These are phyloP conservation scores for Eucidaris tribuloides DNA, from an alignment of 35 echinoderm and acorn worm genomes.

Conservation along the genomic window DNA sequence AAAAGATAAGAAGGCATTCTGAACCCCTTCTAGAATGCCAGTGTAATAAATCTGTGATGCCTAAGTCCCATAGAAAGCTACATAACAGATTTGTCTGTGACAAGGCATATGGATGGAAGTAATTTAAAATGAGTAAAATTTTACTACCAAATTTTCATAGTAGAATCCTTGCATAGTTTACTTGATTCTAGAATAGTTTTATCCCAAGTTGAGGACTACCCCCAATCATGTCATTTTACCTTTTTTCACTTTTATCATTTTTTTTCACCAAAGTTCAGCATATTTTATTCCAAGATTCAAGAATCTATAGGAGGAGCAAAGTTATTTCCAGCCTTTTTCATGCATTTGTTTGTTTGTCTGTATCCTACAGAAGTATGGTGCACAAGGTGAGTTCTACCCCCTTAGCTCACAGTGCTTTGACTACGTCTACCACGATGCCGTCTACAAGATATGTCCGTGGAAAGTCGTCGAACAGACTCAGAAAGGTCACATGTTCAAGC, in stretches of 20 bases:
- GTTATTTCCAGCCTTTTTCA: not conserved
- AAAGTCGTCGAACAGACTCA: constrained; percentile 36
- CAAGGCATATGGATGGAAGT: not conserved
- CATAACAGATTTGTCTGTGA: too few relatives aligned
- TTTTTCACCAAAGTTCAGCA: not conserved
- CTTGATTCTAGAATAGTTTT: too few relatives aligned
- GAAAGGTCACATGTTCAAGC: constrained; percentile 36
- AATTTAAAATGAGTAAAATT: too few relatives aligned
- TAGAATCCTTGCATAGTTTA: too few relatives aligned
- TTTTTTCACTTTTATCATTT: not conserved
- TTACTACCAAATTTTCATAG: not conserved
- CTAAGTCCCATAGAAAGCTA: too few relatives aligned
- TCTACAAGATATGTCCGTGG: constrained; percentile 54
- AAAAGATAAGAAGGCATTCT: too few relatives aligned
- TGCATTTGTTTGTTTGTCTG: not conserved
- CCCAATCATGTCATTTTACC: too few relatives aligned
- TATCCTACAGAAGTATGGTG: constrained; percentile 46
- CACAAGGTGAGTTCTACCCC: constrained; percentile 58
- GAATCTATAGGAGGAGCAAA: not conserved
- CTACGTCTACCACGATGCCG: not conserved
- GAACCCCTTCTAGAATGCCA: too few relatives aligned
- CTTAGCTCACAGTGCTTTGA: constrained; percentile 50
- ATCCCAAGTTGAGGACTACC: too few relatives aligned
- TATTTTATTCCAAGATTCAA: not conserved
- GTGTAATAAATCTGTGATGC: too few relatives aligned